Evolutionary conservation across 2,797 vertebrate genomes (phyloP).

Genomic region (Anisognathus igniventris): DNA sequence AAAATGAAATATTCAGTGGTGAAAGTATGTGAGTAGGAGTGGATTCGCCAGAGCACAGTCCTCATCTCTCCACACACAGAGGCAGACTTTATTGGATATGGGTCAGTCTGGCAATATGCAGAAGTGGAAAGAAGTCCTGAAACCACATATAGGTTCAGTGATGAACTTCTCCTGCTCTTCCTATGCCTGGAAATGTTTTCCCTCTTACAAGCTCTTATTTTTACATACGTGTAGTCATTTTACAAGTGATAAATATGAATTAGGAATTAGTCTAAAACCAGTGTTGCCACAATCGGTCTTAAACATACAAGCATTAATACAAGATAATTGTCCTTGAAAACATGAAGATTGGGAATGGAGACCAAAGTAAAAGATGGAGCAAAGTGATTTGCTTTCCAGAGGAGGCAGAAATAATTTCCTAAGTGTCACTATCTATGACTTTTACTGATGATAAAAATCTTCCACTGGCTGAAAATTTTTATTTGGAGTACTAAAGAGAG

Average conservation of each 20-base stretch:
- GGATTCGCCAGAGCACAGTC: neutral
- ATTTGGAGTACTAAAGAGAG: conserved; percentile 15
- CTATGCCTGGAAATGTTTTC: rapidly evolving
- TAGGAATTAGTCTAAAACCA: neutral
- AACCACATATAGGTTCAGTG: neutral
- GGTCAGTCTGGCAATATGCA: neutral
- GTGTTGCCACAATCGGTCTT: neutral
- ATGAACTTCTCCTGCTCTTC: neutral
- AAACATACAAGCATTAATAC: neutral
- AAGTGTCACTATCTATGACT: neutral
- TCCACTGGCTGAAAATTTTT: conserved; percentile 16
- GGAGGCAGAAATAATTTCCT: neutral
- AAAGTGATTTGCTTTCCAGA: neutral
- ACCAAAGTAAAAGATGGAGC: neutral
- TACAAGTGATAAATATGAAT: neutral
- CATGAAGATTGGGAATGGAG: neutral
- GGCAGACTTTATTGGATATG: neutral
- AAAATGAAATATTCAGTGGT: neutral
- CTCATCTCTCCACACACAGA: neutral
- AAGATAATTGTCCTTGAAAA: neutral
- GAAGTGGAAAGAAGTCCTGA: neutral
- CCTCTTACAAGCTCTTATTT: neutral
- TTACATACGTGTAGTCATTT: neutral
- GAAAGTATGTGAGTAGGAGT: neutral
- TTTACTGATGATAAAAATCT: neutral